Conservation (phyloP, 2,113 vertebrate genomes). For the Carollia perspicillata region DNA sequence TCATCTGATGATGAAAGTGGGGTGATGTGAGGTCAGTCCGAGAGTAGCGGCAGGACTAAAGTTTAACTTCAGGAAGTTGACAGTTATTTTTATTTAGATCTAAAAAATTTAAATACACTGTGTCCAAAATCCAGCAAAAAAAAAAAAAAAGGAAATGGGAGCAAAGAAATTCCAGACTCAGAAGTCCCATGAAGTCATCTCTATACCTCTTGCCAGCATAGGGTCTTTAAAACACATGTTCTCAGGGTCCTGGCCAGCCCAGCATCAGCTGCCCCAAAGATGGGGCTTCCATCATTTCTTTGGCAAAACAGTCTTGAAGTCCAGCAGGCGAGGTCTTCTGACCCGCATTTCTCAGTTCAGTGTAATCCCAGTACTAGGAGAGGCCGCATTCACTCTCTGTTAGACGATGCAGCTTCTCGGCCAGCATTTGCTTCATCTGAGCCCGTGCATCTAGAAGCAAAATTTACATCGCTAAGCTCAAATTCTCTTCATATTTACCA, state of each 20-base stretch:
- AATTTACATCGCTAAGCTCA: neutral
- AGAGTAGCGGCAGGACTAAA: neutral
- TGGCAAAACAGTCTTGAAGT: slow-evolving; percentile 35
- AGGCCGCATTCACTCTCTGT: neutral
- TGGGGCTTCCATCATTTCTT: slow-evolving; percentile 42
- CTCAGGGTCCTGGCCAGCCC: slow-evolving; percentile 66
- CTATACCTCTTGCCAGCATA: slow-evolving; percentile 56
- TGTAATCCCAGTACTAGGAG: neutral
- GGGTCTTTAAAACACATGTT: slow-evolving; percentile 73
- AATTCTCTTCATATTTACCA: neutral
- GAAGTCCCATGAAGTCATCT: slow-evolving; percentile 74
- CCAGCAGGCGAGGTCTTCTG: slow-evolving; percentile 1
- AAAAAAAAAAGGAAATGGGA: slow-evolving; percentile 63
- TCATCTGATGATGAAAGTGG: neutral
- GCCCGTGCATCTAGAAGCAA: neutral
- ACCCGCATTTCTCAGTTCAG: slow-evolving; percentile 6
- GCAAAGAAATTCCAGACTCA: slow-evolving; percentile 68
- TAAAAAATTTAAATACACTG: slow-evolving; percentile 22
- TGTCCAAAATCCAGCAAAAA: slow-evolving; percentile 64
- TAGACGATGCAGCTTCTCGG: neutral
- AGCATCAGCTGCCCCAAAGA: slow-evolving; percentile 64
- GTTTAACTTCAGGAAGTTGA: slow-evolving; percentile 41
- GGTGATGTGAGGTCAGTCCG: slow-evolving; percentile 32
- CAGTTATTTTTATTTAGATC: slow-evolving; percentile 58
- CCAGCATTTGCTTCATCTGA: neutral